Base-by-base conservation (phyloP, 2,797 vertebrate species). In the Gastrophryne carolinensis region DNA sequence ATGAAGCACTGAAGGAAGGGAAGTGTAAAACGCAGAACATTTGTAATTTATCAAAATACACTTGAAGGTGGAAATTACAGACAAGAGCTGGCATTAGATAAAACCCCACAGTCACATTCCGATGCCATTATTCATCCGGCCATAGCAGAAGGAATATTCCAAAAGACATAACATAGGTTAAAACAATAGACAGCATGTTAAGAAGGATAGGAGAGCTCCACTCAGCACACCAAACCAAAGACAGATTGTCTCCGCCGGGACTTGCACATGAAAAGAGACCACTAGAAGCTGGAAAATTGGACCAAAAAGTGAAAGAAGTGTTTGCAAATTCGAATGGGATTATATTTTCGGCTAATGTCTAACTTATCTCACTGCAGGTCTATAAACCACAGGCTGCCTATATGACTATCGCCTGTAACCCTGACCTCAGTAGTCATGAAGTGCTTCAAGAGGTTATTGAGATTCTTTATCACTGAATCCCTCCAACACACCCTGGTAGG, bases 21-120 rank as follows among this genome's bases (percentile, higher is more conserved):
- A 71, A 30, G 50, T 41, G 53, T 5, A 58, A 24, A 21, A 21
- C 37, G 62, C 52, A 71, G 67, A 69, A 71, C 60, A 77, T 77
- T 77, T 71, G 66, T 64, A 64, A 77, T 77, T 71, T 71, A 71
- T 77, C 75, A 77, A 71, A 57, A 77, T 71, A 64, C 67, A 71
- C 61, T 70, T 57, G 50, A 77, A 77, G 30, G 58, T 77, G 60
- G 60, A 77, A 77, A 69, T 77, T 71, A 64, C 35, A 71, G 52
- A 77, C 37, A 71, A 39, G 67, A 57, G 50, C 54, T 77, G 75
- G 75, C 75, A 49, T 50, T 64, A 71, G 58, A 77, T 77, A 65
- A 77, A 71, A 71, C 75, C 44, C 17, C 49, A 26, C 34, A 71
- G 65, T 65, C 75, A 71, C 75, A 77, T 77, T 77, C 75, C 60